Evolutionary conservation across 2,113 vertebrate species (phyloP).

Genomic region (Ivindomyrus marchei): DNA sequence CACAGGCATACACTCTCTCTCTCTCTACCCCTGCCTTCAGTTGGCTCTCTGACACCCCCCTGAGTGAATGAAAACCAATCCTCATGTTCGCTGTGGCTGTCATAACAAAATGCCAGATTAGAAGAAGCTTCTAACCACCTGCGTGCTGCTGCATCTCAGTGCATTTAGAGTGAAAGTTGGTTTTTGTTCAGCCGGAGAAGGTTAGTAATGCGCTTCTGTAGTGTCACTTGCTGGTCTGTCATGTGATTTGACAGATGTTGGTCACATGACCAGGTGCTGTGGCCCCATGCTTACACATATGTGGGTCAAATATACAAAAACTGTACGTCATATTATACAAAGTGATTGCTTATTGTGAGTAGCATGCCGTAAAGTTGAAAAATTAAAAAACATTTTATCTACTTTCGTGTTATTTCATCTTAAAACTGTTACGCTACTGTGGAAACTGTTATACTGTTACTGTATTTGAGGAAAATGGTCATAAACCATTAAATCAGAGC

Average conservation of each 20-base stretch:
- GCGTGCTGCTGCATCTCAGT: not conserved
- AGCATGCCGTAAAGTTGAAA: not conserved
- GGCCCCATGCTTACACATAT: not conserved
- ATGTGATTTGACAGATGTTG: not conserved
- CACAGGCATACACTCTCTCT: slow-evolving; percentile 3
- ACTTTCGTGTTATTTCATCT: not conserved
- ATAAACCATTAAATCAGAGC: not conserved
- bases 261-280: not conserved
- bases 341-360: not conserved
- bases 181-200: not conserved
- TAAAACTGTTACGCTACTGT: not conserved
- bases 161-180: not conserved
- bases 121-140: slow-evolving; percentile 10
- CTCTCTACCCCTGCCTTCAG: slow-evolving; percentile 26
- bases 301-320: not conserved
- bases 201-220: not conserved
- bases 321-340: not conserved
- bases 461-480: not conserved
- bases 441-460: not conserved
- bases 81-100: slow-evolving; percentile 18
- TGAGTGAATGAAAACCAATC: not conserved
- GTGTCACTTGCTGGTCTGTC: not conserved
- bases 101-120: slow-evolving; percentile 29
- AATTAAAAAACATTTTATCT: not conserved
- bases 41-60: slow-evolving; percentile 3